Conservation (phyloP, 2,888 invertebrate genomes). For the Keiferia lycopersicella region DNA sequence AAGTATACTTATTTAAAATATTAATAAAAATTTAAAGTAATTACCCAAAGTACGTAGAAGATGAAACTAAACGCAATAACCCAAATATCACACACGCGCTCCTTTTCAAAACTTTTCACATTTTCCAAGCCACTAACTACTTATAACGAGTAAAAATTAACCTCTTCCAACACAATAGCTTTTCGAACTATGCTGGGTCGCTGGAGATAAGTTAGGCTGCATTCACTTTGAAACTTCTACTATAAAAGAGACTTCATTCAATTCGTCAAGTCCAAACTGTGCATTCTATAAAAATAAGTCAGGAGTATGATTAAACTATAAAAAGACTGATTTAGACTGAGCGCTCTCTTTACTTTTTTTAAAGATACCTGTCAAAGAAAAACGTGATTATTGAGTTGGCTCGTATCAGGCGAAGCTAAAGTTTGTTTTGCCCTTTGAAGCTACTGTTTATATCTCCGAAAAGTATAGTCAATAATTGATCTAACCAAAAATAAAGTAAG, state of each 20-base stretch:
- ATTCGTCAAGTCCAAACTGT: conserved; percentile 13
- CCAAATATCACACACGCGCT: neutral
- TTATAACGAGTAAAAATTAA: conserved; percentile 33
- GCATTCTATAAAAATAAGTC: conserved; percentile 5
- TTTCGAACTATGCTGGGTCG: conserved; percentile 34
- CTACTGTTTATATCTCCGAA: too few species aligned
- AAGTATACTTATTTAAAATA: too few species aligned
- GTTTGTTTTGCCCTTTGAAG: too few species aligned
- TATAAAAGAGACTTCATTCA: conserved; percentile 19
- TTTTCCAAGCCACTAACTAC: conserved; percentile 11
- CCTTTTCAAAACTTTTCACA: neutral
- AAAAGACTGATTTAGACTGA: too few species aligned
- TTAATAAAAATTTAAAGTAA: too few species aligned
- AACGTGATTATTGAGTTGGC: too few species aligned
- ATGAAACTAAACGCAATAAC: neutral
- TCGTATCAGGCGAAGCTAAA: too few species aligned
- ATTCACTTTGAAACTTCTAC: conserved; percentile 29
- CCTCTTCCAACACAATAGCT: conserved; percentile 37
- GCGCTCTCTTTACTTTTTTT: too few species aligned
- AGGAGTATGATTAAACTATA: neutral
- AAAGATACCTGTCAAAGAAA: too few species aligned
- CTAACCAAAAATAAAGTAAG: too few species aligned
- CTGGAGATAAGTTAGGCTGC: conserved; percentile 34
- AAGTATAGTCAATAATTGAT: too few species aligned
- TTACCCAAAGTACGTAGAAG: too few species aligned